These are phyloP conservation scores for Silurus aristotelis DNA, from an alignment of 2,797 vertebrate species.

Conservation along the genomic window DNA sequence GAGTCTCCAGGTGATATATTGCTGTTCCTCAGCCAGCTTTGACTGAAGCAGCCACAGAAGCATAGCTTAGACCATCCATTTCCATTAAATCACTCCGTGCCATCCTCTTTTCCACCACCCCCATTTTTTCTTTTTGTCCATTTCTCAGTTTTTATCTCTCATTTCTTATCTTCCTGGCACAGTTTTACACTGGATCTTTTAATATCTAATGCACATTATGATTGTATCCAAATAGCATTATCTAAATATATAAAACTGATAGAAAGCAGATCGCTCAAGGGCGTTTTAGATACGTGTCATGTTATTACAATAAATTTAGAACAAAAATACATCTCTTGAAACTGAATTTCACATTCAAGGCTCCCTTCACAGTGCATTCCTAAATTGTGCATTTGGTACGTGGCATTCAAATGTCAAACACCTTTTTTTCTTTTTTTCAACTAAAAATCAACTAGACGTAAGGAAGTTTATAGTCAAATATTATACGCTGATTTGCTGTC, in stretches of 20 bases:
- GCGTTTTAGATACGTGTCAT: background rate
- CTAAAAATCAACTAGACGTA: background rate
- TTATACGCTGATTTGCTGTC: constrained; percentile 7
- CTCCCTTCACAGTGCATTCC: background rate
- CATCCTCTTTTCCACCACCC: constrained; percentile 21
- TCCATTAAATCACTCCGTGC: constrained; percentile 54
- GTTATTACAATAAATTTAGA: background rate
- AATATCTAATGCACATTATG: background rate
- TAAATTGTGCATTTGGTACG: background rate
- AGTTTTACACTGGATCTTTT: background rate
- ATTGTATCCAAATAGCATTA: background rate
- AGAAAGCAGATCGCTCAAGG: background rate
- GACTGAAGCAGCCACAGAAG: constrained; percentile 42
- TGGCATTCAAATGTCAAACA: background rate
- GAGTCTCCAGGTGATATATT: constrained; percentile 54
- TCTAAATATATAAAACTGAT: background rate
- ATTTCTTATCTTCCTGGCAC: background rate
- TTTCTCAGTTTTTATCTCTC: constrained; percentile 26
- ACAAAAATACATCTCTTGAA: too few relatives aligned
- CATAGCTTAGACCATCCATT: constrained; percentile 46
- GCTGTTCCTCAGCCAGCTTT: constrained; percentile 44
- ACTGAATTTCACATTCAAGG: background rate
- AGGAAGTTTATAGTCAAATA: background rate
- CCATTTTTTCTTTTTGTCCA: constrained; percentile 20
- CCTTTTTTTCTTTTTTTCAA: background rate